Evolutionary conservation across 1,140 invertebrate species (phyloP).

Genomic region (Armadillidium nasatum): DNA sequence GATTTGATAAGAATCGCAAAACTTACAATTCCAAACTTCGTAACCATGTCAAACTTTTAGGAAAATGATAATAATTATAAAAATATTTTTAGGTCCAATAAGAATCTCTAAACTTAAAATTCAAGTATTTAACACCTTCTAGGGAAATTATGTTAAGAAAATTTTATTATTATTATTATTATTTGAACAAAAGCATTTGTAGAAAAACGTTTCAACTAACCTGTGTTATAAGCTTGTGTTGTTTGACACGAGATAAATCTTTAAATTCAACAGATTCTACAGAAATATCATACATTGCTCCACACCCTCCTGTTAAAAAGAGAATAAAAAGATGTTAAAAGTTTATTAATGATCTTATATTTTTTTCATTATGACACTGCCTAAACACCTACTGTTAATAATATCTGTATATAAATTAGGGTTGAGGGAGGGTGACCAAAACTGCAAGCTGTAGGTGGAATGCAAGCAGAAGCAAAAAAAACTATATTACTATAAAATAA

Average conservation of each 20-base stretch:
- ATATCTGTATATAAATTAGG: too few species aligned
- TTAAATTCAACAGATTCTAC: slow-evolving; percentile 70
- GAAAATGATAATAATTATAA: too few species aligned
- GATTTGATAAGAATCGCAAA: too few species aligned
- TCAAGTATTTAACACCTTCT: too few species aligned
- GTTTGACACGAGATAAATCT: slow-evolving; percentile 69
- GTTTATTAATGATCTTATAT: not conserved
- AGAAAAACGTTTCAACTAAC: slow-evolving; percentile 53
- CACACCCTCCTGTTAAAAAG: slow-evolving; percentile 65
- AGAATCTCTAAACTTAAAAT: too few species aligned
- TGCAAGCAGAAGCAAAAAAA: not conserved
- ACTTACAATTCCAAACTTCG: too few species aligned
- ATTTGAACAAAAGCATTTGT: too few species aligned
- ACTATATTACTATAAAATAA: not conserved
- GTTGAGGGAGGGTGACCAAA: too few species aligned
- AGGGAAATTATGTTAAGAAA: too few species aligned
- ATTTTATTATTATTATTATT: not conserved
- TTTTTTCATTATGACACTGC: not conserved
- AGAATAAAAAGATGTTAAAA: not conserved
- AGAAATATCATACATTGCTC: slow-evolving; percentile 79
- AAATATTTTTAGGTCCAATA: too few species aligned
- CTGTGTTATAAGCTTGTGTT: slow-evolving; percentile 70
- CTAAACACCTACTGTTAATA: not conserved
- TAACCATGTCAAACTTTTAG: too few species aligned
- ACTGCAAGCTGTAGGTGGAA: too few species aligned